Evolutionary conservation across 2,888 invertebrate genomes (phyloP).

Genomic region (Marronus borbonicus): DNA sequence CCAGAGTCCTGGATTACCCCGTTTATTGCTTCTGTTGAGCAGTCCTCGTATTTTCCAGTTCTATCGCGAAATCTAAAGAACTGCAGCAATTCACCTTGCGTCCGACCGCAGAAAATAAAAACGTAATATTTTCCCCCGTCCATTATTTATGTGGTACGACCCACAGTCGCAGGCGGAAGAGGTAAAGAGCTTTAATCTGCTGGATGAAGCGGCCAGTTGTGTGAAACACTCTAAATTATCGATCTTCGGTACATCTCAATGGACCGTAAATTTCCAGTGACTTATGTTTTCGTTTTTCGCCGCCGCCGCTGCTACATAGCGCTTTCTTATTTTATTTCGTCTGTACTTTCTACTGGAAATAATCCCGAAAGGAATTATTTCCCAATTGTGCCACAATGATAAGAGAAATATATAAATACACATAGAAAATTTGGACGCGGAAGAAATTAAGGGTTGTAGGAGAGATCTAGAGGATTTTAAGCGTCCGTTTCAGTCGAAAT

Average conservation of each 20-base stretch:
- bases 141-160: constrained; percentile 5
- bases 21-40: too few relatives aligned
- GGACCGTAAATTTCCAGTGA: constrained; percentile 13
- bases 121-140: background rate
- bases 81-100: too few relatives aligned
- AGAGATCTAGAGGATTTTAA: too few relatives aligned
- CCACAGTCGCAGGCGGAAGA: background rate
- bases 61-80: too few relatives aligned
- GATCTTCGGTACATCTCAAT: constrained; percentile 13
- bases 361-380: background rate
- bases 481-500: too few relatives aligned
- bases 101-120: too few relatives aligned
- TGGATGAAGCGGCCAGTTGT: background rate
- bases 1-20: too few relatives aligned
- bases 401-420: background rate
- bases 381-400: background rate
- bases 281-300: background rate
- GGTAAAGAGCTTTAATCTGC: constrained; percentile 5
- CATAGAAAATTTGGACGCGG: background rate
- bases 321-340: background rate
- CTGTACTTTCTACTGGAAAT: background rate
- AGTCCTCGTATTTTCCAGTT: too few relatives aligned
- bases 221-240: constrained; percentile 5
- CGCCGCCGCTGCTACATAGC: background rate
- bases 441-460: too few relatives aligned